A percentile compares a stretch with the other conserved stretches of the same genome.
phyloP scores from a whole-genome alignment of 2,888 invertebrate species.

The Morpho achilles region DNA sequence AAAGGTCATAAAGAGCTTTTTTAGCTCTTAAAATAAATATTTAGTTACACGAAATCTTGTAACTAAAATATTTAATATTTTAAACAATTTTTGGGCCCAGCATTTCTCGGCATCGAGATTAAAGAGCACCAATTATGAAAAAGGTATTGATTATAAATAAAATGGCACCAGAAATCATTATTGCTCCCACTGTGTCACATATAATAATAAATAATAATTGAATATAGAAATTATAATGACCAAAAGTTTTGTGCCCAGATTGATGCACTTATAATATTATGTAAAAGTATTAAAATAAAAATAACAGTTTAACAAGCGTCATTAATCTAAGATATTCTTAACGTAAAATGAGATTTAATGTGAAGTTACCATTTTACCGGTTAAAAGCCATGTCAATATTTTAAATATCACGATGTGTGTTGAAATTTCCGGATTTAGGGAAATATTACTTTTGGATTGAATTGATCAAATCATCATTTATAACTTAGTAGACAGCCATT shows the following conservation, averaged over 20 bases:
- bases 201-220: background rate
- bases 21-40: too few relatives aligned
- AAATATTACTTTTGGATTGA: background rate
- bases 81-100: slow-evolving; percentile 5
- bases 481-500: slow-evolving; percentile 6
- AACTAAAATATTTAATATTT: background rate
- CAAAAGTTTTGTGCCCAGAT: slow-evolving; percentile 39
- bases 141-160: slow-evolving; percentile 17
- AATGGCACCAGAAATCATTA: slow-evolving; percentile 17
- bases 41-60: background rate
- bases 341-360: slow-evolving; percentile 32
- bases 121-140: slow-evolving; percentile 23
- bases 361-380: slow-evolving; percentile 10
- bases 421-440: background rate
- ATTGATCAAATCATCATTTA: background rate
- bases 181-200: slow-evolving; percentile 3
- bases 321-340: slow-evolving; percentile 29
- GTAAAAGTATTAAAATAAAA: slow-evolving; percentile 38
- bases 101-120: slow-evolving; percentile 5
- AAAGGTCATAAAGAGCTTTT: background rate
- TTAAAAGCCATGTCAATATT: background rate
- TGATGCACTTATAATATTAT: slow-evolving; percentile 30
- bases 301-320: slow-evolving; percentile 46
- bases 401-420: background rate
- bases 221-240: slow-evolving; percentile 15